phyloP scores from a whole-genome alignment of 2,113 vertebrate genomes.

The Aptenodytes patagonicus region DNA sequence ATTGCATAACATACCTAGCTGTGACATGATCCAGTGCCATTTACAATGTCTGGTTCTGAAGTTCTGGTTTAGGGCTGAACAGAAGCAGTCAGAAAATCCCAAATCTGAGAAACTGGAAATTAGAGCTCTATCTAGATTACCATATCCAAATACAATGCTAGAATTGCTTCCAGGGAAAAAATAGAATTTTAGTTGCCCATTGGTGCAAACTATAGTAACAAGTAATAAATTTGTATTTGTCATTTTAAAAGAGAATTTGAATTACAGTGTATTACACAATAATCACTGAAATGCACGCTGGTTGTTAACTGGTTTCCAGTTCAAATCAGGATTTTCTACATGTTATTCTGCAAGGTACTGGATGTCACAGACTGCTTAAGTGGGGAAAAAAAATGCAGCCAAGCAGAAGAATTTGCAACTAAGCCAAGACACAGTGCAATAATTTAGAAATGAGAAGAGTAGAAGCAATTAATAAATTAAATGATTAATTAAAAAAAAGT shows the following conservation, averaged over 20 bases:
- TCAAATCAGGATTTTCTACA: not conserved
- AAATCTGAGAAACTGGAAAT: not conserved
- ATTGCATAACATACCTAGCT: not conserved
- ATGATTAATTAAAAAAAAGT: not conserved
- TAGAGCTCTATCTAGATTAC: not conserved
- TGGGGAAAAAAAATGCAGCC: not conserved
- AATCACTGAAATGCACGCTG: not conserved
- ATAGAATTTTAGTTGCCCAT: not conserved
- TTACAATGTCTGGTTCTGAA: not conserved
- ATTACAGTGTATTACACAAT: not conserved
- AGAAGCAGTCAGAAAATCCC: not conserved
- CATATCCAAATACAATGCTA: not conserved
- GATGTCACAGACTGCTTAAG: not conserved
- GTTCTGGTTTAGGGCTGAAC: not conserved
- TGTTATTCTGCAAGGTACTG: not conserved
- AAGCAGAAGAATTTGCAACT: not conserved
- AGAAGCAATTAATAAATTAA: not conserved
- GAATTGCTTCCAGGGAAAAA: not conserved
- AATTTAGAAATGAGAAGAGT: not conserved
- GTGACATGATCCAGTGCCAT: not conserved
- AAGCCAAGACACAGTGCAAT: not conserved
- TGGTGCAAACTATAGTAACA: not conserved
- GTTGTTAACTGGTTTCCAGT: not conserved
- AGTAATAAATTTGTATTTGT: not conserved
- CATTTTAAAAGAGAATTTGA: not conserved